Conservation (phyloP, 2,888 invertebrate genomes). For the Lepeophtheirus nordmannii region DNA sequence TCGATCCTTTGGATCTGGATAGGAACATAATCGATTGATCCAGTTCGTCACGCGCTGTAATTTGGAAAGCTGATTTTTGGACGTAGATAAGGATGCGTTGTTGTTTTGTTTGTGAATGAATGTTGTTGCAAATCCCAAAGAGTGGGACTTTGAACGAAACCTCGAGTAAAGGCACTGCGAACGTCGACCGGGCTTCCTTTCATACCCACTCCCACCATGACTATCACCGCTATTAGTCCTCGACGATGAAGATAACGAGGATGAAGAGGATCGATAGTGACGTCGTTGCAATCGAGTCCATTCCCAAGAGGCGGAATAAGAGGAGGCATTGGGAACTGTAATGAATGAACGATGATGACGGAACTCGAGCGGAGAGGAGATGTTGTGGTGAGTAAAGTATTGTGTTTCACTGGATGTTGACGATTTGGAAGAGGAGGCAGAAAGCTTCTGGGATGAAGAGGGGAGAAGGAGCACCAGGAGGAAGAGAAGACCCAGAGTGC, state of each 20-base stretch:
- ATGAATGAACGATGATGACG: neutral
- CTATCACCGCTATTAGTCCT: neutral
- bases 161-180: neutral
- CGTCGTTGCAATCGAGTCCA: neutral
- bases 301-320: neutral
- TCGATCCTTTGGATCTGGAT: neutral
- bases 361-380: neutral
- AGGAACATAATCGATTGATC: neutral
- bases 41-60: neutral
- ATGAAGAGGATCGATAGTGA: no score
- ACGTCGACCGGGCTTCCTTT: neutral
- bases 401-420: no score
- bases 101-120: neutral
- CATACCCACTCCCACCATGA: neutral
- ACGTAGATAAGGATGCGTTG: neutral
- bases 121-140: neutral
- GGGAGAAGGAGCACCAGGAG: neutral
- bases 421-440: no score
- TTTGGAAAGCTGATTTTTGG: slow-evolving; percentile 4
- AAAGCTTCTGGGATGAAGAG: neutral
- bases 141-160: neutral
- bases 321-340: neutral
- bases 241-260: no score
- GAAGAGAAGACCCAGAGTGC: neutral
- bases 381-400: neutral